Evolutionary conservation across 2,888 invertebrate genomes (phyloP).

Genomic region (Leptinotarsa juncta): DNA sequence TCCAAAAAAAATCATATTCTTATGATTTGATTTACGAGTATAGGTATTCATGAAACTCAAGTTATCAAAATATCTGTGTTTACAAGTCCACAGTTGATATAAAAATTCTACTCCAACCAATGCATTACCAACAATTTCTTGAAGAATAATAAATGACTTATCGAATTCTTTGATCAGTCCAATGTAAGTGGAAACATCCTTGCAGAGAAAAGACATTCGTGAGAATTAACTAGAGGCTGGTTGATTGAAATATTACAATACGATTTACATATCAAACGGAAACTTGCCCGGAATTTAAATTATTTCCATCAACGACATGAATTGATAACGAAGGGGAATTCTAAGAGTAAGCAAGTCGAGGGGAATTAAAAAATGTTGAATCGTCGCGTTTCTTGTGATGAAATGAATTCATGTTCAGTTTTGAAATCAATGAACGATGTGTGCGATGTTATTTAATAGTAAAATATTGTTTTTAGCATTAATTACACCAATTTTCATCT

Average conservation of each 20-base stretch:
- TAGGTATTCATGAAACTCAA: too few species aligned
- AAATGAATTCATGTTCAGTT: not conserved
- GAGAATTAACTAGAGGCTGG: conserved; percentile 6
- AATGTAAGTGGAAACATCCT: conserved; percentile 13
- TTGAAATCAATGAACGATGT: not conserved
- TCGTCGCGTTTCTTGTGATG: not conserved
- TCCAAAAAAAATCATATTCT: too few species aligned
- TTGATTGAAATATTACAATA: conserved; percentile 36
- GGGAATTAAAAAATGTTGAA: not conserved
- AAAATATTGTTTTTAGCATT: too few species aligned
- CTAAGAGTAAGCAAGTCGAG: not conserved
- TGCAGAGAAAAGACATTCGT: conserved; percentile 1
- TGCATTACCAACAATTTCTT: not conserved
- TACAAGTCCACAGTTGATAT: too few species aligned
- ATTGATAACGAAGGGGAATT: conserved; percentile 28
- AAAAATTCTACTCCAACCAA: not conserved
- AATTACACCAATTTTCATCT: too few species aligned
- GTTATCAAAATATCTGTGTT: too few species aligned
- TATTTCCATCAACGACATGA: conserved; percentile 32
- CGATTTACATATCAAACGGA: conserved; percentile 40
- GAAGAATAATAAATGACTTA: conserved; percentile 3
- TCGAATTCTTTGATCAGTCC: conserved; percentile 14
- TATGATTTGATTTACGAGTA: too few species aligned
- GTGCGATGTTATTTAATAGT: too few species aligned
- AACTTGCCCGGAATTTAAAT: conserved; percentile 31